Percentiles rank a stretch among this genome's conserved stretches.
phyloP scores from a whole-genome alignment of 2,797 vertebrate genomes.

The Leontopithecus rosalia region DNA sequence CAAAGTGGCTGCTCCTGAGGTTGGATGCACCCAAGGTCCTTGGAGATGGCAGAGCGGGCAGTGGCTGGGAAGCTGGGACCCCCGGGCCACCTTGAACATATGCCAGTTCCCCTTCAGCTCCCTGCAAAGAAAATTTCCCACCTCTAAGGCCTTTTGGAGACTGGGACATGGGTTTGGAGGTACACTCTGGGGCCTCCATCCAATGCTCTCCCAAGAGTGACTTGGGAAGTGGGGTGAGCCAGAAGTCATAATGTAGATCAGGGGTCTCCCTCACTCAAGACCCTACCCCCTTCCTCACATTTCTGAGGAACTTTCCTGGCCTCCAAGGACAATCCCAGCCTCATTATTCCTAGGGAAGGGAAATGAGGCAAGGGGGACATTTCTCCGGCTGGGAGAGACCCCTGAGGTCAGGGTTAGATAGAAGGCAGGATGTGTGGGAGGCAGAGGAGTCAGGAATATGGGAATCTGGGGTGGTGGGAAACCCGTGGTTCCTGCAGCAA shows the following conservation, averaged over 20 bases:
- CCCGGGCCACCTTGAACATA: neutral
- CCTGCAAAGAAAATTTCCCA: neutral
- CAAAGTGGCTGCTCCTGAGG: neutral
- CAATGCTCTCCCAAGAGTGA: slow-evolving; percentile 34
- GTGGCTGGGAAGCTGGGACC: neutral
- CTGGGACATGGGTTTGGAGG: neutral
- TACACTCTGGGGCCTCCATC: neutral
- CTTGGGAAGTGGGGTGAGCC: slow-evolving; percentile 18
- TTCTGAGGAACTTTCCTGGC: slow-evolving; percentile 48
- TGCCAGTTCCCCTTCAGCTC: neutral
- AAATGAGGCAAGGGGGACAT: neutral
- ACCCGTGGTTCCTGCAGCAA: neutral
- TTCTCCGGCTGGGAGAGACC: slow-evolving; percentile 50
- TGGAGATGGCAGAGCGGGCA: neutral
- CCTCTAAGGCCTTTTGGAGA: neutral
- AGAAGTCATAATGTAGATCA: neutral
- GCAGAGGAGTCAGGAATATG: neutral
- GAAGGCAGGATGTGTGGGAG: slow-evolving; percentile 22
- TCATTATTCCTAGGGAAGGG: slow-evolving; percentile 48
- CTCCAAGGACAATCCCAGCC: neutral
- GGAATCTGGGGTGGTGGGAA: slow-evolving; percentile 6
- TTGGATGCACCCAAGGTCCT: neutral
- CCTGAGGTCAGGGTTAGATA: slow-evolving; percentile 28
- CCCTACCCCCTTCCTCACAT: neutral
- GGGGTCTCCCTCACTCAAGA: neutral